These are phyloP conservation scores for Drosophila littoralis DNA, from an alignment of 1,140 invertebrate genomes.

Conservation along the genomic window DNA sequence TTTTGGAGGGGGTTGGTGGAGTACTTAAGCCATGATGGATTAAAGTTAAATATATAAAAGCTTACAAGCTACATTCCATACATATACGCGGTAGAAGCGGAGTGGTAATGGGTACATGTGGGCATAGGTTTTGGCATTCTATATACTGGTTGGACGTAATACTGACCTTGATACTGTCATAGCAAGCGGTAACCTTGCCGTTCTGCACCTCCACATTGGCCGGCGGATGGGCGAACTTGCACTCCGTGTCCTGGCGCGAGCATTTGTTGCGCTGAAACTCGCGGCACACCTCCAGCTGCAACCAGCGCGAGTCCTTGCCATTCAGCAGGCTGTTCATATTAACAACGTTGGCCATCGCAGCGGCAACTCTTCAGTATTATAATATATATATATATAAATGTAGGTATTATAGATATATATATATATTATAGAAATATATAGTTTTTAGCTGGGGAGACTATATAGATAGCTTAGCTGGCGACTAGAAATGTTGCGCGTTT, in stretches of 20 bases:
- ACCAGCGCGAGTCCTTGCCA: constrained; percentile 99
- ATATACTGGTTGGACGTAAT: constrained; percentile 4
- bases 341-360: constrained; percentile 94
- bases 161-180: constrained; percentile 99
- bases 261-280: constrained; percentile 99
- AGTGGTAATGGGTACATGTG: constrained; percentile 27
- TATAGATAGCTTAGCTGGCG: constrained; percentile 58
- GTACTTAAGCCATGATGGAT: constrained; percentile 43
- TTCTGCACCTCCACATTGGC: constrained; percentile 99
- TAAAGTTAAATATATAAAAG: constrained; percentile 50
- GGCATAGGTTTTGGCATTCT: background rate
- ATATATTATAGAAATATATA: constrained; percentile 2
- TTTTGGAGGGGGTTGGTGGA: background rate
- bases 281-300: constrained; percentile 99
- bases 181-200: constrained; percentile 99
- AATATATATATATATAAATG: constrained; percentile 35
- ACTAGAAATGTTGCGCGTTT: constrained; percentile 65
- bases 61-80: constrained; percentile 73
- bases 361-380: constrained; percentile 44
- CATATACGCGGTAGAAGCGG: constrained; percentile 58
- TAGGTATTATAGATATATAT: constrained; percentile 33
- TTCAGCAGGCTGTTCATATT: constrained; percentile 98
- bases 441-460: constrained; percentile 37
- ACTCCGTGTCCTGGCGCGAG: constrained; percentile 98
- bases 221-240: constrained; percentile 99